A percentile compares a stretch with the other conserved stretches of the same genome.
phyloP scores from a whole-genome alignment of 2,113 vertebrate genomes.

The Leptosomus discolor region DNA sequence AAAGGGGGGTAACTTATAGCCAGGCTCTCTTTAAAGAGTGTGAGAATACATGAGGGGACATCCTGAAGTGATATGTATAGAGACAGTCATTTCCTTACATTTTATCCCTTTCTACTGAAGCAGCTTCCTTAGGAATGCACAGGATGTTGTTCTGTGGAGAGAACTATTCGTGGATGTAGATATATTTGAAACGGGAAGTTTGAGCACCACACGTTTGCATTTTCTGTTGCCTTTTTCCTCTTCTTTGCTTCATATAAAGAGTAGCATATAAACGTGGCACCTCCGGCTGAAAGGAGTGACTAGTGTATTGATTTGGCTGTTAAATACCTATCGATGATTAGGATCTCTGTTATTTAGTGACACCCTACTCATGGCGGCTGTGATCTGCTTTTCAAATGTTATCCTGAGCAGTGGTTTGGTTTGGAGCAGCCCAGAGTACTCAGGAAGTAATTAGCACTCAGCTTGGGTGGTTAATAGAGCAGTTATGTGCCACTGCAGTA shows the following conservation, averaged over 20 bases:
- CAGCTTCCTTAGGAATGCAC: neutral
- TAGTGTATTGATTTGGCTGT: neutral
- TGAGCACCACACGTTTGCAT: neutral
- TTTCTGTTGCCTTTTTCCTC: neutral
- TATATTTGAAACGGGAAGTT: conserved; percentile 8
- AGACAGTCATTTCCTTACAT: neutral
- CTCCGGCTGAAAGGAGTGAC: neutral
- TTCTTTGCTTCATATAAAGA: neutral
- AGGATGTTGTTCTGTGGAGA: conserved; percentile 26
- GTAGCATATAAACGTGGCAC: neutral
- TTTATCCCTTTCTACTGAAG: neutral
- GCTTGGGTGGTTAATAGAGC: neutral
- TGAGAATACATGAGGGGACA: neutral
- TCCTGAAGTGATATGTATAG: neutral
- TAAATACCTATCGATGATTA: neutral
- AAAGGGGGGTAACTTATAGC: neutral
- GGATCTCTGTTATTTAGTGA: neutral
- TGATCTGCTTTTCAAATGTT: neutral
- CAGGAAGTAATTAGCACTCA: neutral
- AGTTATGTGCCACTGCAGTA: neutral
- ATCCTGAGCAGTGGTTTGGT: neutral
- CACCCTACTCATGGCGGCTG: rapidly evolving
- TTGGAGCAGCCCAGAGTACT: neutral
- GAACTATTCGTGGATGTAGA: neutral
- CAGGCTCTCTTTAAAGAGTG: neutral